A percentile compares a stretch with the other conserved stretches of the same genome.
These are phyloP conservation scores for Cactoblastis cactorum DNA, from an alignment of 2,888 invertebrate genomes.

Conservation along the genomic window DNA sequence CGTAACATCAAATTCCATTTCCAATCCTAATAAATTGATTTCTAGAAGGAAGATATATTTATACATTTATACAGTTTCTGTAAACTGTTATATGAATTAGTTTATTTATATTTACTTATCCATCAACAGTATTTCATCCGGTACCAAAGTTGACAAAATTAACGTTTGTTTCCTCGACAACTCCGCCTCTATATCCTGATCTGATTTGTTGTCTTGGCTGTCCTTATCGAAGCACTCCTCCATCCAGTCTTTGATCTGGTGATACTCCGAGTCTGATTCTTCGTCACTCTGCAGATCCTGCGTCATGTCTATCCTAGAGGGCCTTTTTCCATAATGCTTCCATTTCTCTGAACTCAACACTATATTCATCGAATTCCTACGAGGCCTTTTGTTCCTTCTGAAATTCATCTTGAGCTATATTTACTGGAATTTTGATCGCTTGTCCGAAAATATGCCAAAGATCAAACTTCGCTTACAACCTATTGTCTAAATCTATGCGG, in stretches of 20 bases:
- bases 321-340: slow-evolving; percentile 42
- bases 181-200: slow-evolving; percentile 67
- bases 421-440: slow-evolving; percentile 41
- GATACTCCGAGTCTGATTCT: slow-evolving; percentile 40
- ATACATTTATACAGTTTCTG: no score
- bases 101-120: slow-evolving; percentile 42
- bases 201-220: slow-evolving; percentile 41
- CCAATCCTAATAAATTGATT: no score
- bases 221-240: slow-evolving; percentile 56
- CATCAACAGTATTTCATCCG: slow-evolving; percentile 75
- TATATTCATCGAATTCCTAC: slow-evolving; percentile 47
- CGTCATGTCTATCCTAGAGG: slow-evolving; percentile 37
- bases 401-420: slow-evolving; percentile 52
- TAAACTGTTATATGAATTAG: neutral
- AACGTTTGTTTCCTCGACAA: slow-evolving; percentile 69
- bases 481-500: slow-evolving; percentile 45
- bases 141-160: slow-evolving; percentile 74
- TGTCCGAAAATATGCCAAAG: slow-evolving; percentile 25
- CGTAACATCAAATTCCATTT: no score
- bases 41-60: no score
- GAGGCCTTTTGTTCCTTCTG: slow-evolving; percentile 44
- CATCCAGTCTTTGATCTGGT: slow-evolving; percentile 55
- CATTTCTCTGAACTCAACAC: slow-evolving; percentile 53
- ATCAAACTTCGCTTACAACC: slow-evolving; percentile 32
- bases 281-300: slow-evolving; percentile 48